A percentile compares a stretch with the other conserved stretches of the same genome.
These are phyloP conservation scores for Accipiter cooperii DNA, from an alignment of 2,113 vertebrate species.

Conservation along the genomic window DNA sequence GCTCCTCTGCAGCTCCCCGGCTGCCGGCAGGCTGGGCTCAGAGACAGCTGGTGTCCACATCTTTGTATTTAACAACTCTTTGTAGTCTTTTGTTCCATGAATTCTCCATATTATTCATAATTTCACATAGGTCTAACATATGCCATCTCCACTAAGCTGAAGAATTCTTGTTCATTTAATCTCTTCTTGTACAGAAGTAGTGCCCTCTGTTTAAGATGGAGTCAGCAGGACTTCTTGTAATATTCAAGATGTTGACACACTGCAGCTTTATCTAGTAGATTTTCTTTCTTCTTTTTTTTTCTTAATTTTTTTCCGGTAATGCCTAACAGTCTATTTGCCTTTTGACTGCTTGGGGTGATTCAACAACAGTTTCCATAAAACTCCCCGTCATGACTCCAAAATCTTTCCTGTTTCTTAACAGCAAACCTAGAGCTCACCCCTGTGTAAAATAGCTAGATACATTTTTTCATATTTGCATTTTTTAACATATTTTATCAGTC, in stretches of 20 bases:
- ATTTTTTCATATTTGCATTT: neutral
- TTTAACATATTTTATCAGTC: neutral
- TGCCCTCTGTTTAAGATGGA: neutral
- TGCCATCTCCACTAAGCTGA: neutral
- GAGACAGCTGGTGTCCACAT: fast-evolving
- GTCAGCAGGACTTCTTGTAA: neutral
- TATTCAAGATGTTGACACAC: neutral
- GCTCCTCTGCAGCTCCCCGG: neutral
- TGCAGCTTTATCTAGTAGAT: neutral
- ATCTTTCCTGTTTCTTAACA: neutral
- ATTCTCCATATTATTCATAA: neutral
- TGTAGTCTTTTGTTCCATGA: neutral
- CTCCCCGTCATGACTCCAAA: fast-evolving
- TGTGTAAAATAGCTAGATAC: neutral
- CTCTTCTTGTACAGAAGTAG: neutral
- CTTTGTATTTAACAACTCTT: neutral
- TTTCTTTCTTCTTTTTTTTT: neutral
- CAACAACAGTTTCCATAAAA: neutral
- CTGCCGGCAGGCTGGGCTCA: neutral
- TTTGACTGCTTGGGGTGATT: neutral
- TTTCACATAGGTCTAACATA: neutral
- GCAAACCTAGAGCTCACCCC: neutral
- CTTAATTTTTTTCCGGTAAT: neutral
- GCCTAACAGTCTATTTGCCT: neutral
- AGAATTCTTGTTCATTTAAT: neutral